Evolutionary conservation across 2,888 invertebrate genomes (phyloP).

Genomic region (Lampropteryx suffumata): DNA sequence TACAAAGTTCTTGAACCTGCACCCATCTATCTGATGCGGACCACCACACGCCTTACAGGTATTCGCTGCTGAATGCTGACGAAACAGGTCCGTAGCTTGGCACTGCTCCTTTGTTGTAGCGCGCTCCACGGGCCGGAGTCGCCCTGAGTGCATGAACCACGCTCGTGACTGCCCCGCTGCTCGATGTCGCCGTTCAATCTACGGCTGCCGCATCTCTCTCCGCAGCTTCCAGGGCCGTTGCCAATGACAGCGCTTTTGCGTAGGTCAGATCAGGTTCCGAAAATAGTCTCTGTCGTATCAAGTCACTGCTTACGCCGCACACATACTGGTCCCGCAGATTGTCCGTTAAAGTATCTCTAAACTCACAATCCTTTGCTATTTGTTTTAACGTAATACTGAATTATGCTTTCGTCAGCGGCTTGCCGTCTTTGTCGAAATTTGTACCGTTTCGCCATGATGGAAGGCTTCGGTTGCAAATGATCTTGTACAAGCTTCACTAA

Average conservation of each 20-base stretch:
- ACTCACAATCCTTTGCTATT: not conserved
- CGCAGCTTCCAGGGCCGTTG: constrained; percentile 13
- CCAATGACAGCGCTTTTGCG: constrained; percentile 1
- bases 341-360: not conserved
- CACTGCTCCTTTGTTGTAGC: no score
- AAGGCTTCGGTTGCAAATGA: constrained; percentile 11
- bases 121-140: no score
- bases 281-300: constrained; percentile 20
- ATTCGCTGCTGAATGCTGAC: no score
- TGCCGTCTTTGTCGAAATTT: constrained; percentile 14
- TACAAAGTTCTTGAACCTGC: not conserved
- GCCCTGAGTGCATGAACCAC: no score
- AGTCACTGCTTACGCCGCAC: constrained; percentile 9
- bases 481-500: not conserved
- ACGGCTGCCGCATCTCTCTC: constrained; percentile 17
- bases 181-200: not conserved
- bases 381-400: constrained; percentile 7
- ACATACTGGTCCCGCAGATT: not conserved
- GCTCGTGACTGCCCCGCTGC: no score
- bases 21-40: not conserved
- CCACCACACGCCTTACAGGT: not conserved
- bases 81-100: not conserved
- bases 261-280: constrained; percentile 10
- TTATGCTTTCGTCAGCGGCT: not conserved
- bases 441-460: constrained; percentile 10